These are phyloP conservation scores for Crotalus helleri DNA, from an alignment of 2,113 vertebrate genomes.

Conservation along the genomic window DNA sequence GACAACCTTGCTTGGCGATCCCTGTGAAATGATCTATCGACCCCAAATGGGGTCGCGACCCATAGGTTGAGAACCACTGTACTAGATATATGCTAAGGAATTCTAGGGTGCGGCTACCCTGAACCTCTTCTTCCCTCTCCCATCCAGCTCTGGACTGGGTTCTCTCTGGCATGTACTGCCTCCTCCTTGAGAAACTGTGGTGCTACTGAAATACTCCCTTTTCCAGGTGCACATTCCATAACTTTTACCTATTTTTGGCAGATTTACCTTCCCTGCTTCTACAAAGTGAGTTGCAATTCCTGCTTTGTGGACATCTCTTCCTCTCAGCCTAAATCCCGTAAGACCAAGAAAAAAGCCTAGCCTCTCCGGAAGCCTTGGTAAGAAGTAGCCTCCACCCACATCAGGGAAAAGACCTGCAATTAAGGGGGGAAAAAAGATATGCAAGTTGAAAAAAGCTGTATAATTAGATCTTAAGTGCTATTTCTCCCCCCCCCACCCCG, in stretches of 20 bases:
- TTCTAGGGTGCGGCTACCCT: neutral
- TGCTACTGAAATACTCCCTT: neutral
- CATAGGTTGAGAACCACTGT: neutral
- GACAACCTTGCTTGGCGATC: too few relatives aligned
- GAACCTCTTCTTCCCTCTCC: neutral
- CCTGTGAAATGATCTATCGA: too few relatives aligned
- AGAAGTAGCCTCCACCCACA: constrained; percentile 93
- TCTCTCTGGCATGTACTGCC: neutral
- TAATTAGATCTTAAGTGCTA: neutral
- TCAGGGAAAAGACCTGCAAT: constrained; percentile 90
- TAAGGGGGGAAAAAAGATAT: neutral
- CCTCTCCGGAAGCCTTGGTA: constrained; percentile 87
- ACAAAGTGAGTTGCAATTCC: constrained; percentile 94
- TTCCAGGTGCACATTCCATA: neutral
- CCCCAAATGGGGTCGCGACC: too few relatives aligned
- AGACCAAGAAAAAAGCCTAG: constrained; percentile 86
- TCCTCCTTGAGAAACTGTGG: neutral
- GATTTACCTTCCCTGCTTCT: constrained; percentile 82
- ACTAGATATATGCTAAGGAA: neutral
- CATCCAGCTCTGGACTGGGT: neutral
- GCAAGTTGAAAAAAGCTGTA: neutral
- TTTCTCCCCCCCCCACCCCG: neutral
- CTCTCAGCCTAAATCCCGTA: constrained; percentile 89
- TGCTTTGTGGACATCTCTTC: constrained; percentile 83
- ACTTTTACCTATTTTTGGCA: neutral